These are phyloP conservation scores for Hemistola chrysoprasaria DNA, from an alignment of 2,888 invertebrate species.

Conservation along the genomic window DNA sequence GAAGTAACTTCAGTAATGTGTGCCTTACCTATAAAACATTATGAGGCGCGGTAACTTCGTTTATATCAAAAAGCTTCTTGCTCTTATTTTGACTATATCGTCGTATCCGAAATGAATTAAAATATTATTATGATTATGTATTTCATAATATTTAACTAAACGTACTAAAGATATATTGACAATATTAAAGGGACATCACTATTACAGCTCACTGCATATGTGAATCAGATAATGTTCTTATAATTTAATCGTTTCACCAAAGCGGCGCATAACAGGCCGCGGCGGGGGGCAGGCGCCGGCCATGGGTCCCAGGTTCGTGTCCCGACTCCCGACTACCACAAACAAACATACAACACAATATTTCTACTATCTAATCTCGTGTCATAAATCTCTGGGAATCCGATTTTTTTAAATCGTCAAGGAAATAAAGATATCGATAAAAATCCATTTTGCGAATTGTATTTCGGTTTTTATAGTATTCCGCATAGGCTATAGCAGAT, in stretches of 20 bases:
- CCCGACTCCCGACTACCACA: conserved; percentile 31
- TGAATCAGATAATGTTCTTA: conserved; percentile 20
- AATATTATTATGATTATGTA: too few relatives aligned
- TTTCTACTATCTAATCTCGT: conserved; percentile 44
- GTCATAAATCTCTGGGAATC: conserved; percentile 44
- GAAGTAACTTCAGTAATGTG: too few relatives aligned
- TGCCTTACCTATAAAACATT: too few relatives aligned
- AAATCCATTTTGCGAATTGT: conserved; percentile 31
- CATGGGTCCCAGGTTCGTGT: conserved; percentile 34
- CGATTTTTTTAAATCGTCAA: conserved; percentile 35
- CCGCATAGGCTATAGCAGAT: too few relatives aligned
- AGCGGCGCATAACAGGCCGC: conserved; percentile 31
- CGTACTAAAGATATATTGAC: conserved; percentile 23
- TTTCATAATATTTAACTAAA: too few relatives aligned
- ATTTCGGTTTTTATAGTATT: conserved; percentile 16
- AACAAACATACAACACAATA: conserved; percentile 37
- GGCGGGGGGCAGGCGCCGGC: conserved; percentile 58
- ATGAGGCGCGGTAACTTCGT: too few relatives aligned
- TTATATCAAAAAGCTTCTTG: too few relatives aligned
- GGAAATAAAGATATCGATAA: conserved; percentile 33
- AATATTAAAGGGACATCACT: conserved; percentile 25
- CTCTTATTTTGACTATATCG: too few relatives aligned
- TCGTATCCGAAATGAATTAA: too few relatives aligned
- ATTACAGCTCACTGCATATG: conserved; percentile 24
- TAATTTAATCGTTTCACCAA: conserved; percentile 14